Evolutionary conservation across 2,888 invertebrate species (phyloP).

Genomic region (Ceraclea dissimilis): DNA sequence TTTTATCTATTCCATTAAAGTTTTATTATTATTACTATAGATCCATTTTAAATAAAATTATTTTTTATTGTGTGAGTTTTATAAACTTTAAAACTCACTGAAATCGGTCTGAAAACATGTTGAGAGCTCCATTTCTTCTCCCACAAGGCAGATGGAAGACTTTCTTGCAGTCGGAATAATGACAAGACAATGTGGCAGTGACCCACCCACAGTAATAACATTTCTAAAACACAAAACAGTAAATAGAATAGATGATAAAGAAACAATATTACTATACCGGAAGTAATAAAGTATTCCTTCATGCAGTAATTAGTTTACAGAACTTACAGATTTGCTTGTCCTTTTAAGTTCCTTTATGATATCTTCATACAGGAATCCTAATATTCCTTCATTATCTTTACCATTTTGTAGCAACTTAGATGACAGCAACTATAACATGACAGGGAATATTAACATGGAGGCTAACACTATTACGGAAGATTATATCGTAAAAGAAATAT

Average conservation of each 20-base stretch:
- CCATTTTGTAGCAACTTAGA: constrained; percentile 63
- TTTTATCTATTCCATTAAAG: no score
- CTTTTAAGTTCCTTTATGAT: constrained; percentile 59
- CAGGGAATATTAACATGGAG: no score
- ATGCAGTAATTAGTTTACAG: neutral
- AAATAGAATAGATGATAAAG: neutral
- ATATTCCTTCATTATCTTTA: constrained; percentile 58
- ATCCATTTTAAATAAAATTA: no score
- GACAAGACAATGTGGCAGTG: constrained; percentile 70
- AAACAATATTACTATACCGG: no score
- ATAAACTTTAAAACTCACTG: no score
- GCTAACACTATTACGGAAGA: no score
- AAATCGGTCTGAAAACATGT: constrained; percentile 57
- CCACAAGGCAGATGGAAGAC: constrained; percentile 76
- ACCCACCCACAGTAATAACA: constrained; percentile 59
- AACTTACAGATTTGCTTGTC: constrained; percentile 34
- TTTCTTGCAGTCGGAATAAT: constrained; percentile 52
- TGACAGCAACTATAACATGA: constrained; percentile 57
- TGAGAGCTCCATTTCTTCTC: constrained; percentile 51
- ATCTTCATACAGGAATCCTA: constrained; percentile 64
- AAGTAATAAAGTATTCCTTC: neutral
- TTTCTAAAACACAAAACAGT: constrained; percentile 39
- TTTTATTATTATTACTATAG: no score
- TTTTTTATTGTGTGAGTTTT: no score
- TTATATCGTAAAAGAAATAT: no score